phyloP scores from a whole-genome alignment of 2,113 vertebrate species.

The Corythoichthys intestinalis region DNA sequence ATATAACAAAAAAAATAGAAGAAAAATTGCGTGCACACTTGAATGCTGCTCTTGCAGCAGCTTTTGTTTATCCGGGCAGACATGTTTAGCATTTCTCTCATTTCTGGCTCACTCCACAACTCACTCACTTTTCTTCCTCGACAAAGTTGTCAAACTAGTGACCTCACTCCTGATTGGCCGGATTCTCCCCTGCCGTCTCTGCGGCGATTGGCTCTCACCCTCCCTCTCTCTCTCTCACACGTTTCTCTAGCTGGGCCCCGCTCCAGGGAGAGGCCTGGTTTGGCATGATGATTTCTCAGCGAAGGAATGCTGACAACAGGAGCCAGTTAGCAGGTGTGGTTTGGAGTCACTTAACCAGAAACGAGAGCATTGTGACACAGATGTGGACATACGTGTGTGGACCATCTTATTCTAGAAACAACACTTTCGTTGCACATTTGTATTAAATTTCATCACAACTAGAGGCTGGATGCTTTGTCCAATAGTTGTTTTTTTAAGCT shows the following conservation, averaged over 20 bases:
- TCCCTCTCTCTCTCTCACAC: slow-evolving; percentile 20
- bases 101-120: slow-evolving; percentile 31
- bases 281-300: slow-evolving; percentile 74
- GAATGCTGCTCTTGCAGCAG: not conserved
- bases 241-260: slow-evolving; percentile 59
- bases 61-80: slow-evolving; percentile 22
- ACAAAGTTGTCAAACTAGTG: slow-evolving; percentile 70
- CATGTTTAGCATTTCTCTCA: slow-evolving; percentile 37
- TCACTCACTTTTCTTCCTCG: slow-evolving; percentile 54
- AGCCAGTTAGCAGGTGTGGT: slow-evolving; percentile 81
- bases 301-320: slow-evolving; percentile 78
- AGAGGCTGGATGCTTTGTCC: not conserved
- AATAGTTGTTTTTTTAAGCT: not conserved
- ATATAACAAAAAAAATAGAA: not conserved
- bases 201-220: slow-evolving; percentile 49
- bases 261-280: slow-evolving; percentile 75
- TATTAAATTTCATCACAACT: not conserved
- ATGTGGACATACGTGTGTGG: slow-evolving; percentile 18
- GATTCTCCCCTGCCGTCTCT: slow-evolving; percentile 36
- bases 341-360: slow-evolving; percentile 76
- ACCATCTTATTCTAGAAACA: not conserved
- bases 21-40: not conserved
- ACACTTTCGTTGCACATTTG: not conserved
- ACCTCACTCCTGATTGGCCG: slow-evolving; percentile 67
- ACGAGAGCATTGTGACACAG: slow-evolving; percentile 67